Evolutionary conservation across 2,113 vertebrate genomes (phyloP).

Genomic region (Oenanthe melanoleuca): DNA sequence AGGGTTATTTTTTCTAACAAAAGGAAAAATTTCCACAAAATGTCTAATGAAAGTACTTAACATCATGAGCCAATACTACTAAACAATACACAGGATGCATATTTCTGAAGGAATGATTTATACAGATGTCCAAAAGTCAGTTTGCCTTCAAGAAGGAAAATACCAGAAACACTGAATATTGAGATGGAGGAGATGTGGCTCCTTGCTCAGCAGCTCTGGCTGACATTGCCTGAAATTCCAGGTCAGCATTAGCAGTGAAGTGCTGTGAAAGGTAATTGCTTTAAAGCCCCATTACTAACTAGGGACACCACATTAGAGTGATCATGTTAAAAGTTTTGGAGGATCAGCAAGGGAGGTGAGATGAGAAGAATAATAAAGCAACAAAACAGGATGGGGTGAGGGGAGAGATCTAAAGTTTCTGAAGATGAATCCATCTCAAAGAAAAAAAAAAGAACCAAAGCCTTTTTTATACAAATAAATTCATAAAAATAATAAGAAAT

Average conservation of each 20-base stretch:
- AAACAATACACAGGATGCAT: neutral
- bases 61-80: neutral
- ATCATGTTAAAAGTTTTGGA: neutral
- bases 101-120: neutral
- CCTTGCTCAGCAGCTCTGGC: neutral
- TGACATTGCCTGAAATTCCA: slow-evolving; percentile 17
- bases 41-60: neutral
- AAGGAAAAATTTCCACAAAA: neutral
- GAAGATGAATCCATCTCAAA: neutral
- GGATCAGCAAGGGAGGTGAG: neutral
- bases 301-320: neutral
- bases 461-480: neutral
- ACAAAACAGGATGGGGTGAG: neutral
- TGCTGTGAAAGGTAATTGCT: slow-evolving; percentile 1
- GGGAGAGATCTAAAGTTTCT: neutral
- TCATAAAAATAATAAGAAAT: neutral
- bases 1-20: neutral
- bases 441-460: neutral
- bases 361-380: neutral
- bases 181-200: neutral
- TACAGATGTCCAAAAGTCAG: neutral
- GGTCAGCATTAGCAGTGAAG: neutral
- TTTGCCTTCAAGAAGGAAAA: neutral
- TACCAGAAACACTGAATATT: neutral
- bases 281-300: neutral